Conservation (phyloP, 1,140 invertebrate genomes). For the Metaphire vulgaris region DNA sequence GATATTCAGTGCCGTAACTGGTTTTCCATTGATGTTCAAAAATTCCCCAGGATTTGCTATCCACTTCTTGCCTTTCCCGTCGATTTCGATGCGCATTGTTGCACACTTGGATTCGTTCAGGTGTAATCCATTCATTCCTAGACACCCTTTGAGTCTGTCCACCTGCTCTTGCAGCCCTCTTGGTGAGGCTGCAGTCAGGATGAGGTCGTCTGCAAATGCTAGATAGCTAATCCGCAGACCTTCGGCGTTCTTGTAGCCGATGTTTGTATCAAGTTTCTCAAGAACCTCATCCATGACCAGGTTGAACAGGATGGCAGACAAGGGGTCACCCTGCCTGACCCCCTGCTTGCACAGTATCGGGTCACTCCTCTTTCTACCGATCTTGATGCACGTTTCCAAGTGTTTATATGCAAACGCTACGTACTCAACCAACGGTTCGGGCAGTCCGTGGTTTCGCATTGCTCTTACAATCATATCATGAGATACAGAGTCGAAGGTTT, state of each 20-base stretch:
- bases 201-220: slow-evolving; percentile 9
- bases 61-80: slow-evolving; percentile 13
- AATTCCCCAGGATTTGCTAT: neutral
- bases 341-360: neutral
- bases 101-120: slow-evolving; percentile 1
- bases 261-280: neutral
- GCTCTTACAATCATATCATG: neutral
- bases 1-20: neutral
- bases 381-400: neutral
- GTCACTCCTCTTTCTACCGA: neutral
- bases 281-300: slow-evolving; percentile 1
- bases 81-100: slow-evolving; percentile 4
- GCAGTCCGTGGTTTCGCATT: neutral
- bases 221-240: neutral
- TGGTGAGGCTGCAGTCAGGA: neutral
- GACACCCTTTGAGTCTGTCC: neutral
- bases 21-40: neutral
- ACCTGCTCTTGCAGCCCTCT: neutral
- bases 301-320: slow-evolving; percentile 12
- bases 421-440: neutral
- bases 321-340: slow-evolving; percentile 14
- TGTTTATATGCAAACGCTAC: neutral
- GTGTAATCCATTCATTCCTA: neutral
- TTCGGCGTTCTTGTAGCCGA: neutral
- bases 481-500: slow-evolving; percentile 8